Evolutionary conservation across 2,797 vertebrate species (phyloP).

Genomic region (Mormyrops boulengeri): DNA sequence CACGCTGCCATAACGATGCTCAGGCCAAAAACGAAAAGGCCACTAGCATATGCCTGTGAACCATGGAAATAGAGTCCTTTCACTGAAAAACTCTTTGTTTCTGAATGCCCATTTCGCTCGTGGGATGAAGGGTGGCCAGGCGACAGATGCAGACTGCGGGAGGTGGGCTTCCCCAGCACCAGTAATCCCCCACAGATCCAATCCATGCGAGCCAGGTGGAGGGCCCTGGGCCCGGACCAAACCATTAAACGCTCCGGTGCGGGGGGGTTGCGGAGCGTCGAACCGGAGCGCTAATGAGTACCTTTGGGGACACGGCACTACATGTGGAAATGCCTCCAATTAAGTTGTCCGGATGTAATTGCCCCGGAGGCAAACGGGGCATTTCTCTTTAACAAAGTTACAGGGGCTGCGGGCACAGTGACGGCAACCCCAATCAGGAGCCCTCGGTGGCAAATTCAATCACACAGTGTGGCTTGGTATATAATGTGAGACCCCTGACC

Average conservation of each 20-base stretch:
- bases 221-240: slow-evolving; percentile 39
- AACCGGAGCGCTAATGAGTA: slow-evolving; percentile 48
- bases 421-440: slow-evolving; percentile 33
- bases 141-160: not conserved
- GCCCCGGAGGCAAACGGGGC: slow-evolving; percentile 27
- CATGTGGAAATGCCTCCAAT: slow-evolving; percentile 60
- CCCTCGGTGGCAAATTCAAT: slow-evolving; percentile 42
- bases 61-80: not conserved
- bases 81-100: not conserved
- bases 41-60: not conserved
- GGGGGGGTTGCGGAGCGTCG: slow-evolving; percentile 6
- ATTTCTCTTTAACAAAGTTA: slow-evolving; percentile 41
- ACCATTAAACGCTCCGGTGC: slow-evolving; percentile 34
- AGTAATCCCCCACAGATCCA: not conserved
- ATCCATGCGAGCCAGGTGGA: not conserved
- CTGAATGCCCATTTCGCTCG: not conserved
- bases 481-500: not conserved
- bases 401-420: slow-evolving; percentile 33
- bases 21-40: not conserved
- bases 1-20: not conserved
- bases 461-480: slow-evolving; percentile 4
- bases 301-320: slow-evolving; percentile 46
- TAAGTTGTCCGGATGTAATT: slow-evolving; percentile 48
- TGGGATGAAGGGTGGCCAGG: not conserved
- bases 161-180: not conserved